A percentile compares a stretch with the other conserved stretches of the same genome.
phyloP scores from a whole-genome alignment of 1,140 invertebrate genomes.

The Diabrotica undecimpunctata region DNA sequence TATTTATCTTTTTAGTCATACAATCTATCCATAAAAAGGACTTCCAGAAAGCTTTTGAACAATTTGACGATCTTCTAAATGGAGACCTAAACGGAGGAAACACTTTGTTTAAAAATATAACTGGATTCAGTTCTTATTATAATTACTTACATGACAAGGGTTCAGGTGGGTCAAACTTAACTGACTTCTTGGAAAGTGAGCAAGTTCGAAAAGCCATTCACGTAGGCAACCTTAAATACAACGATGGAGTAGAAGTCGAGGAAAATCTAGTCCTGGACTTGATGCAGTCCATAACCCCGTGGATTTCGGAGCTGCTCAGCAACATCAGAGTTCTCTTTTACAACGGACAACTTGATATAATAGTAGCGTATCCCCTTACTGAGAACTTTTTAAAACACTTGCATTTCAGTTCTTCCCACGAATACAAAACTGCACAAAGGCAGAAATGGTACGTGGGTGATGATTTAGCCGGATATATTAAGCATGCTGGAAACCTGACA shows the following conservation, averaged over 20 bases:
- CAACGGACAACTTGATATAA: conserved; percentile 81
- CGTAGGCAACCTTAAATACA: conserved; percentile 52
- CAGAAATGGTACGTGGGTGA: conserved; percentile 62
- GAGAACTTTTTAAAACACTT: conserved; percentile 64
- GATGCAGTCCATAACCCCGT: conserved; percentile 73
- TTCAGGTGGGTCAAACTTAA: conserved; percentile 43
- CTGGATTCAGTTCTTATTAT: conserved; percentile 64
- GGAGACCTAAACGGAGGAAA: conserved; percentile 54
- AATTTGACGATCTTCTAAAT: conserved; percentile 67
- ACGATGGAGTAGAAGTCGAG: conserved; percentile 53
- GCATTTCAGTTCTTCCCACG: conserved; percentile 58
- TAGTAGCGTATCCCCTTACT: conserved; percentile 75
- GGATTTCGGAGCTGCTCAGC: conserved; percentile 65
- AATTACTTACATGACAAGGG: conserved; percentile 55
- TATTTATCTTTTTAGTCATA: conserved; percentile 37
- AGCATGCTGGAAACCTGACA: conserved; percentile 64
- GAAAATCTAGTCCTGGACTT: conserved; percentile 70
- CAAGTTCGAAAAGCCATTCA: conserved; percentile 53
- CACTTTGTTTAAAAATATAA: conserved; percentile 63
- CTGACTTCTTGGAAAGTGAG: conserved; percentile 56
- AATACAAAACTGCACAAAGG: conserved; percentile 59
- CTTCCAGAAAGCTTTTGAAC: conserved; percentile 58
- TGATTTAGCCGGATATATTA: conserved; percentile 70
- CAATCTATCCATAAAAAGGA: conserved; percentile 59
- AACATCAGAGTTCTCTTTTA: conserved; percentile 68